Base-by-base conservation (phyloP, 2,113 vertebrate species). In the Cathartes aura region DNA sequence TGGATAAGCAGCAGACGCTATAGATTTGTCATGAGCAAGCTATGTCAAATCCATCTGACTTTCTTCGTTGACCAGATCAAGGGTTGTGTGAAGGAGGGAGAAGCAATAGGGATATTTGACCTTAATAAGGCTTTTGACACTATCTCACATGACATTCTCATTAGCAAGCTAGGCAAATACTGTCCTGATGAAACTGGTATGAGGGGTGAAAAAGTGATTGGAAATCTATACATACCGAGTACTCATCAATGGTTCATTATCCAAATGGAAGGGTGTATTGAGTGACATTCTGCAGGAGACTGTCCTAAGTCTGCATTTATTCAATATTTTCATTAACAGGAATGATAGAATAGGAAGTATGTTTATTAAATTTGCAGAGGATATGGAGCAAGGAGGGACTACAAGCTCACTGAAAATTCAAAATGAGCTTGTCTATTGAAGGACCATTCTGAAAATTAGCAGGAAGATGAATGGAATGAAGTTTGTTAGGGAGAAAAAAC, bases 331-430 rank as follows among this genome's bases (percentile, higher is more conserved):
- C 96, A 96, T 97, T 96, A 96, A 38, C 55, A 0, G 21, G 60
- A 36, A 85, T 95, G 97, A 96, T 94, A 52, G 73, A 95, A 96
- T 94, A 96, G 81, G 87, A 96, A 96, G 34, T 82, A 84, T 85
- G 94, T 72, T 97, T 96, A 97, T 97, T 97, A 96, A 89, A 96
- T 97, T 96, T 95, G 64, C 38, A 91, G 89, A 96, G 94, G 97
- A 94, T 97, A 79, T 94, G 89, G 81, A 95, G 52, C 78, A 85
- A 93, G 64, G n/a, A 96, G 38, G 47, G 59, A 89, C 80, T 81
- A 92, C 67, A 84, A 50, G 47, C 47, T 89, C 83, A 71, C 16
- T 71, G 72, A 63, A 96, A 94, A 94, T 94, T 96, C 64, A 87
- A 89, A 96, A 96, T 91, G n/a, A 96, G 52, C 42, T 84, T 79